phyloP scores from a whole-genome alignment of 2,113 vertebrate species.

The Noturus placidus region DNA sequence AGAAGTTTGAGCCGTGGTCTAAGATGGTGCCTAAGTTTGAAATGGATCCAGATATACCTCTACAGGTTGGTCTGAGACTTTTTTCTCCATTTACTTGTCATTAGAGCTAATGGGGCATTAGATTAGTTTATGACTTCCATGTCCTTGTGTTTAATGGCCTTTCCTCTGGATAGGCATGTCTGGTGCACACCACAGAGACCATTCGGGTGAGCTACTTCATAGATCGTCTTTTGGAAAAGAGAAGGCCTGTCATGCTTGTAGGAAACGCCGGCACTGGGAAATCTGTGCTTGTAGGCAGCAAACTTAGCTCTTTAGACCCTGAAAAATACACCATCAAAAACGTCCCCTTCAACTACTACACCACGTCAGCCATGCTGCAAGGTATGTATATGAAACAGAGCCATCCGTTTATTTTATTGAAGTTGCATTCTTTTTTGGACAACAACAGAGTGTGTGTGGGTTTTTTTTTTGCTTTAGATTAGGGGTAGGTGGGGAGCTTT shows the following conservation, averaged over 20 bases:
- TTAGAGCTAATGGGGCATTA: background rate
- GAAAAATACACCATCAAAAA: constrained; percentile 84
- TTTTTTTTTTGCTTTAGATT: background rate
- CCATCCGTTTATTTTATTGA: background rate
- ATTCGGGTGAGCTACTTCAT: constrained; percentile 84
- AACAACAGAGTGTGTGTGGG: background rate
- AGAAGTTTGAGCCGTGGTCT: constrained; percentile 94
- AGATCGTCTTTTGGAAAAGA: constrained; percentile 77
- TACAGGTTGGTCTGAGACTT: constrained; percentile 78
- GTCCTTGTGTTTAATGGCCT: background rate
- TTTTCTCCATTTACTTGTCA: background rate
- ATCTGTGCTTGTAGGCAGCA: constrained; percentile 84
- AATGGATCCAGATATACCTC: constrained; percentile 83
- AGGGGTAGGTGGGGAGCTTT: background rate
- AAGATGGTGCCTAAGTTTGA: constrained; percentile 87
- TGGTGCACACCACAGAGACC: constrained; percentile 89
- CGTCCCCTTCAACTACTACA: constrained; percentile 93
- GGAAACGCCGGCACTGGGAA: constrained; percentile 87
- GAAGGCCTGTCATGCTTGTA: constrained; percentile 85
- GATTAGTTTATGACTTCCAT: background rate
- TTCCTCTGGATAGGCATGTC: constrained; percentile 75
- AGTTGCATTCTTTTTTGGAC: constrained; percentile 7
- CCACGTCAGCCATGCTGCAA: constrained; percentile 92
- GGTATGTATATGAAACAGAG: constrained; percentile 68
- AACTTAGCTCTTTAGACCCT: constrained; percentile 75